Evolutionary conservation across 2,797 vertebrate genomes (phyloP).

Genomic region (Dryobates pubescens): DNA sequence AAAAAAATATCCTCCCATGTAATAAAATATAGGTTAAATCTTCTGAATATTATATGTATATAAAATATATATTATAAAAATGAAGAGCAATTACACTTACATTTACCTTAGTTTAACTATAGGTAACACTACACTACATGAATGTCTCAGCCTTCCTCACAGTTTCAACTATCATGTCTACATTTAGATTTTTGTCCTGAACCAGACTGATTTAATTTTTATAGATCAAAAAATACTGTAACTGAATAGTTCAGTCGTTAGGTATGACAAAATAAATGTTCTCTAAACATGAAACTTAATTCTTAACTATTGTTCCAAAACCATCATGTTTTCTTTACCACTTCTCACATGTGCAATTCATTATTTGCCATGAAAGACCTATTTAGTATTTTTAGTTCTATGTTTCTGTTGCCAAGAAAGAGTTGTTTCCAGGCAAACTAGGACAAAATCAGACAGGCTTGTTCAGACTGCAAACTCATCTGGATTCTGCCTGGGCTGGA

Average conservation of each 20-base stretch:
- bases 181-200: not conserved
- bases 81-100: not conserved
- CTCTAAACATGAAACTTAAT: not conserved
- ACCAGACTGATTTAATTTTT: not conserved
- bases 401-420: not conserved
- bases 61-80: not conserved
- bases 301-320: not conserved
- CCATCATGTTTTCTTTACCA: not conserved
- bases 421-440: not conserved
- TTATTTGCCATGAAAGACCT: not conserved
- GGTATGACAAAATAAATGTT: not conserved
- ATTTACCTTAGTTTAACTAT: not conserved
- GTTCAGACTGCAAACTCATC: not conserved
- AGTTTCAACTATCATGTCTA: not conserved
- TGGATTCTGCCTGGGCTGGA: not conserved
- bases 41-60: not conserved
- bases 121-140: not conserved
- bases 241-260: not conserved
- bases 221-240: not conserved
- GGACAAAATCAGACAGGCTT: not conserved
- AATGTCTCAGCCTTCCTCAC: not conserved
- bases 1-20: not conserved
- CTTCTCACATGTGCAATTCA: not conserved
- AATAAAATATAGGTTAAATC: not conserved
- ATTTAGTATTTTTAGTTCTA: not conserved